Percentiles rank a stretch among this genome's conserved stretches.
Conservation (phyloP, 2,888 invertebrate species). For the Nephrotoma guestfalica region DNA sequence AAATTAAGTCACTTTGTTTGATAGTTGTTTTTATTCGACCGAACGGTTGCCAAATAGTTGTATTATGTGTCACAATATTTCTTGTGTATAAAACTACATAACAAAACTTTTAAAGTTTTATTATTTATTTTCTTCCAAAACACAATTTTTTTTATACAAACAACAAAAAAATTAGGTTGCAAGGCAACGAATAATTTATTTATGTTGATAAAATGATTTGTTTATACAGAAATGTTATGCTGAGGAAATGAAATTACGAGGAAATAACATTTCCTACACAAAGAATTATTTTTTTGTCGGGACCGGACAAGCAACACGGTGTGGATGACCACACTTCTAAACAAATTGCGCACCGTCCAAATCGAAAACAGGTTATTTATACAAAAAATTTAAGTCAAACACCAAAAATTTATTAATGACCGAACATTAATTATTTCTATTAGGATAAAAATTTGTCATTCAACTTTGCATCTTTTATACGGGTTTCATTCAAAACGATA, state of each 20-base stretch:
- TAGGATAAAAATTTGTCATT: not conserved
- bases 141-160: not conserved
- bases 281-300: not conserved
- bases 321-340: not conserved
- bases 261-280: not conserved
- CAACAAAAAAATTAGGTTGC: not conserved
- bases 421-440: no score
- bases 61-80: not conserved
- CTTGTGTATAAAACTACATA: not conserved
- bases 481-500: no score
- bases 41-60: not conserved
- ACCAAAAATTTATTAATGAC: not conserved
- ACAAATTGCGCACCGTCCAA: not conserved
- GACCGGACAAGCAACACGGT: not conserved
- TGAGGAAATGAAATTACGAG: not conserved
- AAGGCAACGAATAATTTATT: not conserved
- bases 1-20: not conserved
- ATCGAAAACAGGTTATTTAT: not conserved
- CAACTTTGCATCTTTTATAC: not conserved
- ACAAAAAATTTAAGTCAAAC: not conserved
- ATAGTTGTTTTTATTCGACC: not conserved
- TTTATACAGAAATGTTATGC: not conserved
- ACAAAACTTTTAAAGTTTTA: not conserved
- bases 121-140: not conserved
- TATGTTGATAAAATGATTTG: not conserved